Evolutionary conservation across 2,113 vertebrate species (phyloP).

Genomic region (Tylochromis polylepis): DNA sequence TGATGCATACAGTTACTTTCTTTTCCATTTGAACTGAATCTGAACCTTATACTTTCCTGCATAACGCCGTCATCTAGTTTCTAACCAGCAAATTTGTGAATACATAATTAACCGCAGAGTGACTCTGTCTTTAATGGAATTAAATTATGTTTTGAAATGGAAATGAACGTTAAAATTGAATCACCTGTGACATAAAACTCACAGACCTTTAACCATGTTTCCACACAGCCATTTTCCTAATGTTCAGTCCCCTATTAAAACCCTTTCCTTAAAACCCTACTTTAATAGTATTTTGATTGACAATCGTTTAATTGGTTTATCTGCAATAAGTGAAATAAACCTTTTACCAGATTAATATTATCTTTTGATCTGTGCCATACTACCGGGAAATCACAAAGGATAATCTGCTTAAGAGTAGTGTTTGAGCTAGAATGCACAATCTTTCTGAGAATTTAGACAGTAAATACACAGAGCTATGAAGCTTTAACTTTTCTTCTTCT

Average conservation of each 20-base stretch:
- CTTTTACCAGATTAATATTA: background rate
- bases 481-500: background rate
- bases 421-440: background rate
- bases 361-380: background rate
- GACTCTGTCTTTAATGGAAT: conserved; percentile 34
- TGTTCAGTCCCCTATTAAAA: background rate
- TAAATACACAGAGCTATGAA: background rate
- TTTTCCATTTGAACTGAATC: conserved; percentile 31
- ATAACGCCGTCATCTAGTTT: conserved; percentile 2
- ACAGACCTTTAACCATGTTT: background rate
- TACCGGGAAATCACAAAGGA: background rate
- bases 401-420: background rate
- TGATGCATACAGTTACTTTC: conserved; percentile 3
- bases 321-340: background rate
- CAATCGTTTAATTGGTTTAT: background rate
- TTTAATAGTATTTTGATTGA: background rate
- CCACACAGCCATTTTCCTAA: background rate
- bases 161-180: conserved; percentile 39
- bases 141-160: conserved; percentile 17
- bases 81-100: conserved; percentile 26
- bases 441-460: background rate
- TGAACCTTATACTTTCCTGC: conserved; percentile 17
- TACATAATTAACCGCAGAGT: conserved; percentile 39
- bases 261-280: background rate
- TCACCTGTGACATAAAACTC: conserved; percentile 4